These are phyloP conservation scores for Malurus alboscapulatus DNA, from an alignment of 2,113 vertebrate species.

Conservation along the genomic window DNA sequence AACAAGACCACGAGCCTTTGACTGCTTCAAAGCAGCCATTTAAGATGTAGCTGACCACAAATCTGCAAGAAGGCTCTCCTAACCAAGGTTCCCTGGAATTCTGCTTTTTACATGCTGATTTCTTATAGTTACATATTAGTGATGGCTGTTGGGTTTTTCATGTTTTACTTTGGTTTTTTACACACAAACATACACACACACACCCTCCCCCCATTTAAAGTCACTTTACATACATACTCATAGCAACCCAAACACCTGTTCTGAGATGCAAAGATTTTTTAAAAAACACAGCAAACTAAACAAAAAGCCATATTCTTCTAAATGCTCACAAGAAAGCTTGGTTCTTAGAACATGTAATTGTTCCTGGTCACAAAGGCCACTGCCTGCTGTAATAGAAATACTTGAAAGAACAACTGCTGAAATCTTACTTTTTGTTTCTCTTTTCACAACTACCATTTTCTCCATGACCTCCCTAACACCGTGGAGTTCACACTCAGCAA, in stretches of 20 bases:
- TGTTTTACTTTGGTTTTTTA: not conserved
- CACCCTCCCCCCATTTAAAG: not conserved
- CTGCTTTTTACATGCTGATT: not conserved
- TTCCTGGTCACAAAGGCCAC: not conserved
- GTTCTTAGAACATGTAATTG: not conserved
- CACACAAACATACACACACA: not conserved
- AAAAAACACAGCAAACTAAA: not conserved
- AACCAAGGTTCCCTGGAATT: not conserved
- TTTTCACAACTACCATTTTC: not conserved
- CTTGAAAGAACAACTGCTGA: not conserved
- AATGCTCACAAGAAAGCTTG: not conserved
- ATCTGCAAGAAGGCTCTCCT: not conserved
- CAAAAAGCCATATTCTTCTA: not conserved
- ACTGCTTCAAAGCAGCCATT: not conserved
- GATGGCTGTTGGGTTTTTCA: not conserved
- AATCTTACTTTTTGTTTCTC: constrained; percentile 9
- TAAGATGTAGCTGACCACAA: not conserved
- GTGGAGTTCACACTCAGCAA: not conserved
- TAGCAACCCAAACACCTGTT: not conserved
- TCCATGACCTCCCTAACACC: not conserved
- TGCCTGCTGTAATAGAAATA: not conserved
- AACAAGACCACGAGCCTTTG: fast-evolving
- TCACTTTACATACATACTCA: not conserved
- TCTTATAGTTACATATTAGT: not conserved
- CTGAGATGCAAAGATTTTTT: not conserved